Base-by-base conservation (phyloP, 2,888 invertebrate genomes). In the Hesperia comma region DNA sequence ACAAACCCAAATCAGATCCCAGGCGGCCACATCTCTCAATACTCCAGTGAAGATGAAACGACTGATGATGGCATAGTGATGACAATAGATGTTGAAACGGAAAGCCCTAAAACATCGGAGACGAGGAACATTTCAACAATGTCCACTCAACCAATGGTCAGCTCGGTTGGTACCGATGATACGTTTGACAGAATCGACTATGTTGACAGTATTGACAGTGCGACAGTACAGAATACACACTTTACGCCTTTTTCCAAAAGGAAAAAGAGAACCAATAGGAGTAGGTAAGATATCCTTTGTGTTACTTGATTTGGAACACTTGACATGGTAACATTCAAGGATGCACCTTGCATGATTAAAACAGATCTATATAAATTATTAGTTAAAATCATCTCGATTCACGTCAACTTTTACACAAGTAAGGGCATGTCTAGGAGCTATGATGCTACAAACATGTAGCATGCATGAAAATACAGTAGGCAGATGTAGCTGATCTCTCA, bases 31-130 rank as follows among this genome's bases (percentile, higher is more conserved):
- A 78, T 79, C 3, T 86, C 88, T 0, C 79, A 83, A 21, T 87
- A 84, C 53, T 87, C 90, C 0, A 91, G 90, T 71, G 91, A 90
- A 71, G 90, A 92, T 69, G 90, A 88, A 33, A 75, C 78, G 0
- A 71, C 76, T 0, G 83, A 86, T 32, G 73, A 75, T 55, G 91
- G 92, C 1, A 69, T 92, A 0, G 77, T 84, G 0, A 89, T 92
- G 89, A 88, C 87, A 0, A 92, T 92, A 69, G 90, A 90, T 63
- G 83, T 88, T 0, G 88, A 86, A 33, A 76, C 73, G 0, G 78
- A 77, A 3, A 85, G 79, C 71, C 81, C 85, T 0, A 87, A 82
- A 64, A 77, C 77, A 43, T 82, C 83, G 1, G 85, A 84, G 21
- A 77, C 80, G 0, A 84, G 84, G 17, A 75, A 80, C 1, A 68